Percentiles rank a stretch among this genome's conserved stretches.
These are phyloP conservation scores for Tapera naevia DNA, from an alignment of 2,797 vertebrate species.

Conservation along the genomic window DNA sequence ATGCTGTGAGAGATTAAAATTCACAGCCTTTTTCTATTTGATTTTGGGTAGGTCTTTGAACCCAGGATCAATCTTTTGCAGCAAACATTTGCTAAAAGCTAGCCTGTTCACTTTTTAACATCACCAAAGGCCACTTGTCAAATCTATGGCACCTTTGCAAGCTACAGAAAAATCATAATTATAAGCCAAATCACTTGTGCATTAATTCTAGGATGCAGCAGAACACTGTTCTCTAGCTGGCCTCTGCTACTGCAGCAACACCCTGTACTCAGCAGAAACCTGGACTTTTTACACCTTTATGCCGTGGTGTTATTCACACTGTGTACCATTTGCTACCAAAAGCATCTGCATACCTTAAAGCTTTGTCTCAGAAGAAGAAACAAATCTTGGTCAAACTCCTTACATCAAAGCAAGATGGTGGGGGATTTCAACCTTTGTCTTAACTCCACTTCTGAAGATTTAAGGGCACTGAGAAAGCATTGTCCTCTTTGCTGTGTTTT, in stretches of 20 bases:
- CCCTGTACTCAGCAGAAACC: not conserved
- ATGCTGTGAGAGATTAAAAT: not conserved
- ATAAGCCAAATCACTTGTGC: not conserved
- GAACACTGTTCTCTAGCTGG: not conserved
- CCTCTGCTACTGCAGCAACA: not conserved
- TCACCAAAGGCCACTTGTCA: not conserved
- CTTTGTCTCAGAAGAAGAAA: conserved; percentile 59
- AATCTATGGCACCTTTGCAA: not conserved
- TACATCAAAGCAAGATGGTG: conserved; percentile 38
- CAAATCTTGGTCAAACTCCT: conserved; percentile 36
- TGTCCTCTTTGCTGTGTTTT: conserved; percentile 14
- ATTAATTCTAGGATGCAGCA: not conserved
- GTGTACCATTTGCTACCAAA: conserved; percentile 21
- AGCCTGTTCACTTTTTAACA: not conserved
- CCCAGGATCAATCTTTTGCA: not conserved
- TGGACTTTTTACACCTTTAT: not conserved
- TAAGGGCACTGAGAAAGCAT: conserved; percentile 25
- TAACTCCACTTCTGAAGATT: not conserved
- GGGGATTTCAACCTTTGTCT: conserved; percentile 57
- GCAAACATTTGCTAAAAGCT: not conserved
- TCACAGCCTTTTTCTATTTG: not conserved
- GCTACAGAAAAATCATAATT: not conserved
- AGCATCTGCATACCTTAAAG: conserved; percentile 25
- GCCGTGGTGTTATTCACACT: not conserved
- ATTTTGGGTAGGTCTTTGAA: not conserved